A percentile compares a stretch with the other conserved stretches of the same genome.
phyloP scores from a whole-genome alignment of 2,888 invertebrate genomes.

The Mythimna pallens region DNA sequence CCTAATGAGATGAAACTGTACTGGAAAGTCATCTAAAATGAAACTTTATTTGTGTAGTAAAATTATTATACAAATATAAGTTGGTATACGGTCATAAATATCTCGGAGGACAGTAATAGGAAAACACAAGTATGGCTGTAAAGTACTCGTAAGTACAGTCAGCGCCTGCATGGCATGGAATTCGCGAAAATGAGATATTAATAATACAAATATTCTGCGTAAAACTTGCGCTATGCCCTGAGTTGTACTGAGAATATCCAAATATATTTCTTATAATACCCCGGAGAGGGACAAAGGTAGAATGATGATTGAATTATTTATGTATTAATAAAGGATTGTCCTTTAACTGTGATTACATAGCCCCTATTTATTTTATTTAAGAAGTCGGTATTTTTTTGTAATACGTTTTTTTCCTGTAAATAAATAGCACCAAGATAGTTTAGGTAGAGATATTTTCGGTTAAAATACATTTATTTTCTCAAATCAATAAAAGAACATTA shows the following conservation, averaged over 20 bases:
- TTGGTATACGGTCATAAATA: slow-evolving; percentile 3
- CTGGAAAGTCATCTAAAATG: not conserved
- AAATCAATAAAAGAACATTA: no score
- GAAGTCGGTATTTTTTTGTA: no score
- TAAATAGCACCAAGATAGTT: no score
- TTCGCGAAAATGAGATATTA: slow-evolving; percentile 25
- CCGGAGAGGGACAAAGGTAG: not conserved
- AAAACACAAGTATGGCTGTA: slow-evolving; percentile 3
- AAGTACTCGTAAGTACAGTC: not conserved
- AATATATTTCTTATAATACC: slow-evolving; percentile 16
- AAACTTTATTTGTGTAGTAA: slow-evolving; percentile 11
- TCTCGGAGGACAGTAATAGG: not conserved
- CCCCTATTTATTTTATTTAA: no score
- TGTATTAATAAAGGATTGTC: slow-evolving; percentile 2
- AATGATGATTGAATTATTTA: slow-evolving; percentile 8
- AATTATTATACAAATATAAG: not conserved
- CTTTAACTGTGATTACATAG: not conserved
- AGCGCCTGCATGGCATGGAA: not conserved
- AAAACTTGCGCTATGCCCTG: not conserved
- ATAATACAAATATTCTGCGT: slow-evolving; percentile 20
- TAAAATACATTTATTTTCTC: no score
- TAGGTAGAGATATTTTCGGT: no score
- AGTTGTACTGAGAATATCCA: slow-evolving; percentile 4
- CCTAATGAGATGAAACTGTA: slow-evolving; percentile 23
- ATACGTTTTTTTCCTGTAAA: no score